Conservation (phyloP, 2,113 vertebrate genomes). For the Brachyhypopomus gauderio region DNA sequence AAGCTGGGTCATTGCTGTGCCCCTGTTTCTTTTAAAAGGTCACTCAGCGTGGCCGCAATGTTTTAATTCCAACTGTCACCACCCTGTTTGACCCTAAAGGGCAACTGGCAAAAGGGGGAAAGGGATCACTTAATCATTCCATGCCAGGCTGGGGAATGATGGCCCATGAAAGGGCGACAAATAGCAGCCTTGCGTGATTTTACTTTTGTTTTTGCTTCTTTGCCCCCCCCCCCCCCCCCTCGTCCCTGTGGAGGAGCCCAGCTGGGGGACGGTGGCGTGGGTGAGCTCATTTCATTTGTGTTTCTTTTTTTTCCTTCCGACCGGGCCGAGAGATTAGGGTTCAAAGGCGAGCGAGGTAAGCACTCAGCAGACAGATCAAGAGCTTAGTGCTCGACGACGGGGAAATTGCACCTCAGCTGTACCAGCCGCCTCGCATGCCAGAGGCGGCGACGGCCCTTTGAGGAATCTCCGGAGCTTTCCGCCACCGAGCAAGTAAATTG, state of each 20-base stretch:
- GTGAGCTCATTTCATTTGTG: constrained; percentile 46
- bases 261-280: constrained; percentile 2
- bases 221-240: background rate
- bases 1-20: constrained; percentile 20
- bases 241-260: background rate
- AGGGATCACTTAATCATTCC: constrained; percentile 45
- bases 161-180: constrained; percentile 38
- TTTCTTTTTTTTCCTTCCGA: constrained; percentile 54
- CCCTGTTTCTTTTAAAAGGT: constrained; percentile 30
- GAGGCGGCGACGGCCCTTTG: background rate
- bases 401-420: constrained; percentile 41
- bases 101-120: background rate
- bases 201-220: constrained; percentile 6
- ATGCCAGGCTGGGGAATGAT: background rate
- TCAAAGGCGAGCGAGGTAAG: constrained; percentile 50
- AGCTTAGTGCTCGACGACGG: constrained; percentile 38
- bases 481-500: constrained; percentile 43
- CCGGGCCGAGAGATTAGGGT: constrained; percentile 44
- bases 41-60: background rate
- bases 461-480: constrained; percentile 20
- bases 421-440: constrained; percentile 1
- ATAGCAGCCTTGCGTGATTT: constrained; percentile 8
- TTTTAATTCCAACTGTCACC: constrained; percentile 24
- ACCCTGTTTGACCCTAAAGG: constrained; percentile 5
- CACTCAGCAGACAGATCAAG: constrained; percentile 45